phyloP scores from a whole-genome alignment of 2,113 vertebrate genomes.

The Callocephalon fimbriatum region DNA sequence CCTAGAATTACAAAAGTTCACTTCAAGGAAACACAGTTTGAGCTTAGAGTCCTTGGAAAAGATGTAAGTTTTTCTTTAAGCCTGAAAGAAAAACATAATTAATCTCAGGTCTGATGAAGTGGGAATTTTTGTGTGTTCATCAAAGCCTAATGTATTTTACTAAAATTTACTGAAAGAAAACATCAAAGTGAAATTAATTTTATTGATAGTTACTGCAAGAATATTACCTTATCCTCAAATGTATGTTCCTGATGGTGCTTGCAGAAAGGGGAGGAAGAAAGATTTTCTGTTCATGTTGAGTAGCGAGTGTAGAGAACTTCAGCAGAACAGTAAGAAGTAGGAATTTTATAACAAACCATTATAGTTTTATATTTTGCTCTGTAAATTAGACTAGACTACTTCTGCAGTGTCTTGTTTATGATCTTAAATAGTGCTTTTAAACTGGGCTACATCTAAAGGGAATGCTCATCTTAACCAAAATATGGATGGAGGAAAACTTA shows the following conservation, averaged over 20 bases:
- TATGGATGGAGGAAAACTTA: neutral
- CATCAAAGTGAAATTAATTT: neutral
- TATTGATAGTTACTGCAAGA: neutral
- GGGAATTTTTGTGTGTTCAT: neutral
- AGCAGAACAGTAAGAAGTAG: neutral
- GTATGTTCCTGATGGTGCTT: neutral
- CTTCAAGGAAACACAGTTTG: conserved; percentile 91
- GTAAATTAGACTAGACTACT: neutral
- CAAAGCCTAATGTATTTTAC: neutral
- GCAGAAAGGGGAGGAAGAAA: neutral
- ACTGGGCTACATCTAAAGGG: neutral
- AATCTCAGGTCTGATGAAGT: neutral
- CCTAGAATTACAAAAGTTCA: conserved; percentile 92
- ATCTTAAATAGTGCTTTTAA: neutral
- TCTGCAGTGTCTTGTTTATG: neutral
- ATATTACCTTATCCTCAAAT: neutral
- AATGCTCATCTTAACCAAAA: neutral
- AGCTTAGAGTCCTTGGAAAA: conserved; percentile 89
- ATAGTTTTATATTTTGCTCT: neutral
- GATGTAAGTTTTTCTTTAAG: conserved; percentile 85
- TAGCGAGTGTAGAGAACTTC: neutral
- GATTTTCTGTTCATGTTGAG: neutral
- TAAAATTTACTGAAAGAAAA: neutral
- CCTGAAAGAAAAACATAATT: neutral
- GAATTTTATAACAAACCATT: neutral